phyloP scores from a whole-genome alignment of 37 sponge, comb jelly and placozoan genomes.

The Aplysina aerophoba region DNA sequence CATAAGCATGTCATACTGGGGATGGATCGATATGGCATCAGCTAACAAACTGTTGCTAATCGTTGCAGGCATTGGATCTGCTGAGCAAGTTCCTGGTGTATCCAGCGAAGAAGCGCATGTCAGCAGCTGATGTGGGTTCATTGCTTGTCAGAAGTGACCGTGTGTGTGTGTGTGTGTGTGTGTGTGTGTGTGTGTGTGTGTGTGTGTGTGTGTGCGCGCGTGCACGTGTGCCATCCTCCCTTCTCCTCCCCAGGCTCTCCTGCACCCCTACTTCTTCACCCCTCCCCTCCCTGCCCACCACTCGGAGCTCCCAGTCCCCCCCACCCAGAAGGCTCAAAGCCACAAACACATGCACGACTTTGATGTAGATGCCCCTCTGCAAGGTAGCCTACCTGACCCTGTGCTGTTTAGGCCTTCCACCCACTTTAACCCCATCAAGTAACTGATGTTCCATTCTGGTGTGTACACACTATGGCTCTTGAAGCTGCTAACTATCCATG shows the following conservation, averaged over 20 bases:
- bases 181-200: too few species aligned
- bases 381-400: conserved; percentile 15
- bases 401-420: conserved; percentile 27
- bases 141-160: too few species aligned
- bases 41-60: too few species aligned
- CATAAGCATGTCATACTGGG: too few species aligned
- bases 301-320: conserved; percentile 95
- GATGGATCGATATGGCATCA: too few species aligned
- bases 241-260: conserved; percentile 66
- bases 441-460: too few species aligned
- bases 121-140: conserved; percentile 68
- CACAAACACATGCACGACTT: neutral
- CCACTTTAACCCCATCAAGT: too few species aligned
- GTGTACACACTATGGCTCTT: too few species aligned
- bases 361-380: conserved; percentile 14
- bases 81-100: conserved; percentile 88
- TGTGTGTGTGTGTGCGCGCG: too few species aligned
- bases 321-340: conserved; percentile 14
- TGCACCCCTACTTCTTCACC: conserved; percentile 94
- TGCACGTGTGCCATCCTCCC: too few species aligned
- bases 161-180: too few species aligned
- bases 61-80: conserved; percentile 73
- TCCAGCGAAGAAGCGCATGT: conserved; percentile 60
- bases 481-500: too few species aligned
- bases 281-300: conserved; percentile 98